Conservation (phyloP, 2,888 invertebrate genomes). For the Dicyrtoma fusca region DNA sequence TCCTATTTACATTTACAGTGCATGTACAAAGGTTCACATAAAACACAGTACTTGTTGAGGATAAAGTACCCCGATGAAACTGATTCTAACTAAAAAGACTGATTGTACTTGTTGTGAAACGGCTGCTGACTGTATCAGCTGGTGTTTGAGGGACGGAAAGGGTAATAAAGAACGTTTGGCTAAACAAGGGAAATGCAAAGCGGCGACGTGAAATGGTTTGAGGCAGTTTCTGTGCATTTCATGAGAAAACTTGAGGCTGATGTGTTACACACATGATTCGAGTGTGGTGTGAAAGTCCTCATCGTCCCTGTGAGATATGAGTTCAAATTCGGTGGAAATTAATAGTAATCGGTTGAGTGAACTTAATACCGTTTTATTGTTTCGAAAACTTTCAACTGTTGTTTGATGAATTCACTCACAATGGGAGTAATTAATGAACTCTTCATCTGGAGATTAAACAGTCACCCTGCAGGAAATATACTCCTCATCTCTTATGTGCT, state of each 20-base stretch:
- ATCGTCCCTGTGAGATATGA: background rate
- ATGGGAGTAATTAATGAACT: slow-evolving; percentile 40
- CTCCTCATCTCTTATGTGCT: background rate
- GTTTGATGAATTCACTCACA: slow-evolving; percentile 39
- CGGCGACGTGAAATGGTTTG: background rate
- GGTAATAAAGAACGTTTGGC: too few relatives aligned
- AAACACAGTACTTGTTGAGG: too few relatives aligned
- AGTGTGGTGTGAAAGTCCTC: slow-evolving; percentile 24
- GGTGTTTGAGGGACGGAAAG: too few relatives aligned
- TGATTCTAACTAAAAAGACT: too few relatives aligned
- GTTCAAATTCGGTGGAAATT: slow-evolving; percentile 29
- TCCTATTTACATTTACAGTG: too few relatives aligned
- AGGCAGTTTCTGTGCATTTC: background rate
- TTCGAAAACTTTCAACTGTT: slow-evolving; percentile 26
- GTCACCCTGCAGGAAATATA: slow-evolving; percentile 8
- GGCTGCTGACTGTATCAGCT: too few relatives aligned
- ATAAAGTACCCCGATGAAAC: too few relatives aligned
- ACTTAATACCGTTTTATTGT: slow-evolving; percentile 37
- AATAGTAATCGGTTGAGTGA: slow-evolving; percentile 35
- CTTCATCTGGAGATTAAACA: slow-evolving; percentile 34
- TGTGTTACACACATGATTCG: background rate
- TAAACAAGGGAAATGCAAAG: too few relatives aligned
- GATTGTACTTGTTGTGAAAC: too few relatives aligned
- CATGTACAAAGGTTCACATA: too few relatives aligned
- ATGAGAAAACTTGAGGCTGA: background rate